Percentiles rank a stretch among this genome's conserved stretches.
Evolutionary conservation across 2,797 vertebrate genomes (phyloP).

Genomic region (Okamejei kenojei): DNA sequence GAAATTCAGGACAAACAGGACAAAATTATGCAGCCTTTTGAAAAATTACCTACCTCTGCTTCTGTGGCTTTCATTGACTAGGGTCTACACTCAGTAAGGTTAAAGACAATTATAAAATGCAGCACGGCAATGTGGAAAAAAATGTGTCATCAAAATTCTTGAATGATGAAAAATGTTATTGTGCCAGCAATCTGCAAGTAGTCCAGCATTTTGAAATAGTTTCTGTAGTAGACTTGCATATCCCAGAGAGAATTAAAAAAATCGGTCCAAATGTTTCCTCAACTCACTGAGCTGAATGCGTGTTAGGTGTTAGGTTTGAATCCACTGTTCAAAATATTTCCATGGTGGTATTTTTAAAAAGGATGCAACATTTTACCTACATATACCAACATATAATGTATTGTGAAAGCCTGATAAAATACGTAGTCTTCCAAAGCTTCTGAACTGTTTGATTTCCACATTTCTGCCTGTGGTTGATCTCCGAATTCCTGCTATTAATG

Average conservation of each 20-base stretch:
- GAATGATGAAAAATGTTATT: conserved; percentile 10
- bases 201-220: neutral
- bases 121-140: conserved; percentile 4
- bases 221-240: too few relatives aligned
- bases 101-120: neutral
- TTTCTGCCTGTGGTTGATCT: neutral
- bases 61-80: neutral
- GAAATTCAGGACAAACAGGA: conserved; percentile 2
- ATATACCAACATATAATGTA: neutral
- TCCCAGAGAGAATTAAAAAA: conserved; percentile 6
- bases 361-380: neutral
- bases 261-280: neutral
- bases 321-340: conserved; percentile 19
- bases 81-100: too few relatives aligned
- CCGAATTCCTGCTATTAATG: neutral
- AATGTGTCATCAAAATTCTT: conserved; percentile 32
- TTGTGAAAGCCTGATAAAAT: neutral
- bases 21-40: neutral
- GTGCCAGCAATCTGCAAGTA: conserved; percentile 29
- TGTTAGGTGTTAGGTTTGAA: neutral
- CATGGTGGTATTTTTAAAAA: conserved; percentile 11
- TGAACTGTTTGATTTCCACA: neutral
- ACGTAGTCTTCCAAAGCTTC: neutral
- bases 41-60: neutral
- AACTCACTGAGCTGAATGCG: neutral